Evolutionary conservation across 2,797 vertebrate species (phyloP).

Genomic region (Etheostoma perlongum): DNA sequence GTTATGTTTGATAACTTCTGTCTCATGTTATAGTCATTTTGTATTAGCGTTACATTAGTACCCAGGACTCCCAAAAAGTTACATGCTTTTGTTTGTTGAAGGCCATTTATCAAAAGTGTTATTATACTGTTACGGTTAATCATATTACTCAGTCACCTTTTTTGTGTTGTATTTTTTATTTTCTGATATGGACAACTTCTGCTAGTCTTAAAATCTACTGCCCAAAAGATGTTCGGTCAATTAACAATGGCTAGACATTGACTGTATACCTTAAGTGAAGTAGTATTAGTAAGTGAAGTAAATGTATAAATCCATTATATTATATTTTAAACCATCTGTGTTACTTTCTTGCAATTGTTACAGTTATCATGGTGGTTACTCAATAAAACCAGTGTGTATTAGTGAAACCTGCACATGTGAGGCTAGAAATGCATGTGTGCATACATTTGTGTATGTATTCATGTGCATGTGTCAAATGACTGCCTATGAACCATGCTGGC

Average conservation of each 20-base stretch:
- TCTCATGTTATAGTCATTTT: neutral
- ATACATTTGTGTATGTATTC: slow-evolving; percentile 22
- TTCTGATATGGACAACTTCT: neutral
- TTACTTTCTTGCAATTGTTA: slow-evolving; percentile 3
- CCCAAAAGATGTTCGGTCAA: neutral
- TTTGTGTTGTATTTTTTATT: neutral
- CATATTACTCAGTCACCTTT: neutral
- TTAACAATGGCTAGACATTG: slow-evolving; percentile 17
- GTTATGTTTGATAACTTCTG: too few species aligned
- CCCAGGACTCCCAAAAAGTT: neutral
- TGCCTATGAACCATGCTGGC: slow-evolving; percentile 54
- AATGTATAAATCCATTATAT: neutral
- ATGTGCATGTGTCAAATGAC: slow-evolving; percentile 51
- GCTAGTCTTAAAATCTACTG: neutral
- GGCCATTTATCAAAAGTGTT: neutral
- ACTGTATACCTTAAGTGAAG: slow-evolving; percentile 13
- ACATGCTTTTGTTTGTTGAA: neutral
- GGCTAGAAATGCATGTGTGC: slow-evolving; percentile 24
- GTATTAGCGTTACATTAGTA: neutral
- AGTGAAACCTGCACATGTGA: slow-evolving; percentile 4
- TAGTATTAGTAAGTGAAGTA: too few species aligned
- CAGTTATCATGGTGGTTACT: neutral
- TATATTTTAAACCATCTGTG: neutral
- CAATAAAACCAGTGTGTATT: neutral
- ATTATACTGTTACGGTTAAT: neutral